Evolutionary conservation across 2,797 vertebrate species (phyloP).

Genomic region (Poecile montanus): DNA sequence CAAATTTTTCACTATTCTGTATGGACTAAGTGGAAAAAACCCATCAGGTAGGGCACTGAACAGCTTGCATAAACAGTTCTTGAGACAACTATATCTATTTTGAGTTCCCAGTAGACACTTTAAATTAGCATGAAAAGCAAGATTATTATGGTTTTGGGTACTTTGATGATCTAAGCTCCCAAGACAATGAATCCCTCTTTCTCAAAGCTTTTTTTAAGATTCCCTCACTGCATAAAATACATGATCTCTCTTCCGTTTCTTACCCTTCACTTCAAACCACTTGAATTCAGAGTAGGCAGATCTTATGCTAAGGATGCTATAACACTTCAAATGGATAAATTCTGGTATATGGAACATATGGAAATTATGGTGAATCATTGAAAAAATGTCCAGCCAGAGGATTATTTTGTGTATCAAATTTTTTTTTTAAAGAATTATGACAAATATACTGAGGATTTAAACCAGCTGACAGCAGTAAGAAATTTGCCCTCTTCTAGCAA

Average conservation of each 20-base stretch:
- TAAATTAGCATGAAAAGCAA: constrained; percentile 8
- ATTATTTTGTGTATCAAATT: neutral
- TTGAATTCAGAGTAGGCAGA: neutral
- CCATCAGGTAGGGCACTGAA: neutral
- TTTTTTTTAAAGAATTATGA: neutral
- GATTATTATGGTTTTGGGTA: neutral
- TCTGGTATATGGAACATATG: neutral
- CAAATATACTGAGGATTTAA: neutral
- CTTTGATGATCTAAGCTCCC: constrained; percentile 39
- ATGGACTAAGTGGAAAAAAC: neutral
- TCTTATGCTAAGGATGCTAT: neutral
- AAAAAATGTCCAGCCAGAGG: neutral
- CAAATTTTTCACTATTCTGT: neutral
- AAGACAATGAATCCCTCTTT: neutral
- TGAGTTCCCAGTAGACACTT: neutral
- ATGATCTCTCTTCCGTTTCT: neutral
- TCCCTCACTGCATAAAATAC: neutral
- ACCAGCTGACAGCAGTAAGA: neutral
- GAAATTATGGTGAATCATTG: neutral
- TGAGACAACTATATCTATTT: neutral
- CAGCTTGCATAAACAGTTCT: constrained; percentile 3
- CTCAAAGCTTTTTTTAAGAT: neutral
- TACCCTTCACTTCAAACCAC: neutral
- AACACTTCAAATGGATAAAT: neutral
- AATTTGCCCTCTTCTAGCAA: fast-evolving